Percentiles rank a stretch among this genome's conserved stretches.
Conservation (phyloP, 92 coral and sea anemone genomes). For the Chrysogorgia sp. region DNA sequence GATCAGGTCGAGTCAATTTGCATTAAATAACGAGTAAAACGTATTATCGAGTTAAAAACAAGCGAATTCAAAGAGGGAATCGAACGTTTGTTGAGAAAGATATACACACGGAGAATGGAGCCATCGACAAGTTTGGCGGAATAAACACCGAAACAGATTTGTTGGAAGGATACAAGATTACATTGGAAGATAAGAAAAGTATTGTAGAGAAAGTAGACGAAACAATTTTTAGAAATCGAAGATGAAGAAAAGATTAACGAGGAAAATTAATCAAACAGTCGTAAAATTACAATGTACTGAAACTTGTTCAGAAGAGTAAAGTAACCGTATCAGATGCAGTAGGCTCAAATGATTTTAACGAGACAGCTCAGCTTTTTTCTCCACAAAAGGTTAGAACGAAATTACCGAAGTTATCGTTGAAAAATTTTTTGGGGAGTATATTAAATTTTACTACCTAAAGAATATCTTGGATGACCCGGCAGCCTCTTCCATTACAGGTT, state of each 20-base stretch:
- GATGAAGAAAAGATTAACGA: constrained; percentile 19
- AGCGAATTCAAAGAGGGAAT: constrained; percentile 32
- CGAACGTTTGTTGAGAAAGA: constrained; percentile 18
- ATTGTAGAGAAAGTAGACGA: constrained; percentile 11
- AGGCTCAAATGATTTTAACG: background rate
- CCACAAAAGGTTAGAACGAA: constrained; percentile 22
- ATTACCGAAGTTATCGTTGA: constrained; percentile 55
- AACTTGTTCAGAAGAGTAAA: background rate
- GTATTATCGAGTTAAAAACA: too few relatives aligned
- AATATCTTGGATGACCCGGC: constrained; percentile 46
- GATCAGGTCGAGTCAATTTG: too few relatives aligned
- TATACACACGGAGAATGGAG: background rate
- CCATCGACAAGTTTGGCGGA: constrained; percentile 13
- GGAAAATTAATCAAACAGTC: constrained; percentile 6
- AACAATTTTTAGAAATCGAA: background rate
- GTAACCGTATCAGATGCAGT: background rate
- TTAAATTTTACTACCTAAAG: constrained; percentile 47
- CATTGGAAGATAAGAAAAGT: constrained; percentile 12
- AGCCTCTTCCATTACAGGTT: constrained; percentile 48
- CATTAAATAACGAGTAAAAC: too few relatives aligned
- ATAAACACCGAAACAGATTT: constrained; percentile 2
- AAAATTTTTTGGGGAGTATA: constrained; percentile 14
- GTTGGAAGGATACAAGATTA: constrained; percentile 17
- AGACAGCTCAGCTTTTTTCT: background rate
- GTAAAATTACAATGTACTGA: constrained; percentile 14